Conservation (phyloP, 2,113 vertebrate species). For the Thermophis baileyi region DNA sequence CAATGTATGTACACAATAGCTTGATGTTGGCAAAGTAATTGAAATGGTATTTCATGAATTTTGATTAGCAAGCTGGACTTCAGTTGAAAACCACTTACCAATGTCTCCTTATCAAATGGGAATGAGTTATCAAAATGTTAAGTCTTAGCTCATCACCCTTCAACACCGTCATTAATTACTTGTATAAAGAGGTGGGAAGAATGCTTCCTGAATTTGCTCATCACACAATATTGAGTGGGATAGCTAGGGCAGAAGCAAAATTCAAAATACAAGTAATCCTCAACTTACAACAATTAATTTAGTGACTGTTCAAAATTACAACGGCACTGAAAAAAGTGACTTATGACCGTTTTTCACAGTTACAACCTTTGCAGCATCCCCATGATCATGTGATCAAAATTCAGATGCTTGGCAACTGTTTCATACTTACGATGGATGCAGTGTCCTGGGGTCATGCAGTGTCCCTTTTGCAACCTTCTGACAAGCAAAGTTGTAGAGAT, state of each 20-base stretch:
- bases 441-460: too few relatives aligned
- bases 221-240: not conserved
- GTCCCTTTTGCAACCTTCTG: too few relatives aligned
- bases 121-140: not conserved
- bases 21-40: not conserved
- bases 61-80: not conserved
- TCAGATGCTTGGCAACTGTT: too few relatives aligned
- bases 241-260: not conserved
- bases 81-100: not conserved
- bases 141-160: not conserved
- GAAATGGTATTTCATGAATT: not conserved
- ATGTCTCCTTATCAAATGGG: not conserved
- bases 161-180: not conserved
- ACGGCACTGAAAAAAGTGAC: too few relatives aligned
- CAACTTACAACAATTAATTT: too few relatives aligned
- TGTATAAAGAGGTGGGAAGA: not conserved
- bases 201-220: not conserved
- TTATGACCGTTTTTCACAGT: too few relatives aligned
- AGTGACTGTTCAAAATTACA: too few relatives aligned
- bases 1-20: not conserved
- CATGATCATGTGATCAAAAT: too few relatives aligned
- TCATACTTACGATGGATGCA: too few relatives aligned
- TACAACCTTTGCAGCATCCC: too few relatives aligned
- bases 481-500: too few relatives aligned
- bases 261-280: too few relatives aligned